Evolutionary conservation across 2,797 vertebrate genomes (phyloP), one percentile per base, ranked within the genome.

Genomic region (Pelobates cultripes): DNA sequence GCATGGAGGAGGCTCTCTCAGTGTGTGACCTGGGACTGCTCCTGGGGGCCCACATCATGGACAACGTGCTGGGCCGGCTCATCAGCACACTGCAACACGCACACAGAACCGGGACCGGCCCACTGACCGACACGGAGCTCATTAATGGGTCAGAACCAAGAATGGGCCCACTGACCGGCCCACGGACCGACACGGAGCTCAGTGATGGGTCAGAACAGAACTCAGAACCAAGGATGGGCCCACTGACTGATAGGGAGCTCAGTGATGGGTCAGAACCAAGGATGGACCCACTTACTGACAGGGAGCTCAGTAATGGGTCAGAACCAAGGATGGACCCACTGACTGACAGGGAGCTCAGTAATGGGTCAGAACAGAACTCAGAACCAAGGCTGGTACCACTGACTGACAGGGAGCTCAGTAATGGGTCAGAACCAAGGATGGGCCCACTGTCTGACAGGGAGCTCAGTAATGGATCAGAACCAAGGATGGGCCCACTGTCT

Each of bases 11-110:
- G 70, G 95, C 95, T 5, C 87, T 97, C 57, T 89, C 84, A 75
- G 92, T 89, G 28, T 98, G 96, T 74, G 96, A 98, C 90, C 91
- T 97, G 95, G 95, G 95, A 51, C 89, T 98, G 74, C 91, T 98
- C 43, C 95, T 98, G 95, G 97, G 96, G 1, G 93, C 94, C 0
- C 88, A 94, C 82, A 89, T 97, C 86, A 86, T 96, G 85, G 95
- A 91, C 3, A 84, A 96, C 81, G 73, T 94, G 72, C 91, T 98
- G 53, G 89, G 93, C 77, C 91, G 85, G 51, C 53, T 96, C 0
- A 89, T 94, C 0, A 43, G 14, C 3, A 60, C 95, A 72, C 90
- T 98, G 74, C 94, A 95, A 17, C 71, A 28, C 28, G 28, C 1
- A 60, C 15, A 28, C 15, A 45, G 47, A 15, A 41, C 42, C n/a